Conservation (phyloP, 2,888 invertebrate species). For the Raillietiella orientalis region DNA sequence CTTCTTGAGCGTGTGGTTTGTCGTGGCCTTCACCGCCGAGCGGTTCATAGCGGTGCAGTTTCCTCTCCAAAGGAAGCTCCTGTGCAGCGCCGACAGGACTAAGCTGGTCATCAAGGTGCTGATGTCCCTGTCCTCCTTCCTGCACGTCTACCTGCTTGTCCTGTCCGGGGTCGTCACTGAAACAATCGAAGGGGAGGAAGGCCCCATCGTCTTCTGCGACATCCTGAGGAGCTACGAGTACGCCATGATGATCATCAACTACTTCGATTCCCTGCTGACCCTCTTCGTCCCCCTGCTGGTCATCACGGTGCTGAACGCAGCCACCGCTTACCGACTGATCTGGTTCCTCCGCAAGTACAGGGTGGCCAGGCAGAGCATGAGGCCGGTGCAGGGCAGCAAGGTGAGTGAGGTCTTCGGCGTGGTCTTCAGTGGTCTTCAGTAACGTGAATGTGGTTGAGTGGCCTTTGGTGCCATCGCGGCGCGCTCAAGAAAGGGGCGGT, state of each 20-base stretch:
- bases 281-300: slow-evolving; percentile 34
- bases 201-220: slow-evolving; percentile 12
- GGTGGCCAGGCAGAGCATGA: too few species aligned
- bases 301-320: slow-evolving; percentile 31
- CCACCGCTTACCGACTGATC: too few species aligned
- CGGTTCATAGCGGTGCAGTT: slow-evolving; percentile 47
- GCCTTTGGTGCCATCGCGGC: too few species aligned
- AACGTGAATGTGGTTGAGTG: too few species aligned
- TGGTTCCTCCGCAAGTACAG: too few species aligned
- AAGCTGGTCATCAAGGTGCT: slow-evolving; percentile 23
- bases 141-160: slow-evolving; percentile 20
- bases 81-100: slow-evolving; percentile 37
- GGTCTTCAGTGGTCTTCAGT: too few species aligned
- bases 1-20: slow-evolving; percentile 48
- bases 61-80: slow-evolving; percentile 27
- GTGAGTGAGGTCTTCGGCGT: too few species aligned
- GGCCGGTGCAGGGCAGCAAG: too few species aligned
- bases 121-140: slow-evolving; percentile 17
- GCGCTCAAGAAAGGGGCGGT: too few species aligned
- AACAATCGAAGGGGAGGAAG: background rate
- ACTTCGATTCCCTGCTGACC: slow-evolving; percentile 32
- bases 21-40: slow-evolving; percentile 53
- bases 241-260: slow-evolving; percentile 26
- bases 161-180: slow-evolving; percentile 14
- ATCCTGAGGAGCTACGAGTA: slow-evolving; percentile 16